Base-by-base conservation (phyloP, 2,113 vertebrate genomes). In the Panthera tigris region DNA sequence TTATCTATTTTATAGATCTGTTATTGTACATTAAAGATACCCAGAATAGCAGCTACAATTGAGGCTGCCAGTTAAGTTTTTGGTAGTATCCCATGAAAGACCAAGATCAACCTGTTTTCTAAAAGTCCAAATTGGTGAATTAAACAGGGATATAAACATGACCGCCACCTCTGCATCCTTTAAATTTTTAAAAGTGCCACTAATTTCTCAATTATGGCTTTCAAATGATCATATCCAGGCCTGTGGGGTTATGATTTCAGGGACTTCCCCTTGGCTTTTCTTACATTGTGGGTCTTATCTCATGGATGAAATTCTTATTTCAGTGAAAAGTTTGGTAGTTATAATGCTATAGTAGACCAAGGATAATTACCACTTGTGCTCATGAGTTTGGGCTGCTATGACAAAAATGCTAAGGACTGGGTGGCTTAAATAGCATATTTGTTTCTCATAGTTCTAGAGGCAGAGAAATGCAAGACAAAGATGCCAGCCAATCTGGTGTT, bases 1-100 rank as follows among this genome's bases (percentile, higher is more conserved):
- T 95, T 94, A 94, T 82, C 29, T 90, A 31, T 87, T 79, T 50
- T 79, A n/a, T 61, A 94, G 39, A 68, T 95, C 11, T 74, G 91
- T 90, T 66, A 78, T 86, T 90, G 23, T 45, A 78, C 52, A 74
- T 68, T 74, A 89, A 86, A 71, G 25, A 81, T 15, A 81, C 63
- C 31, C n/a, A 79, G 18, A 36, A 48, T 33, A 66, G 39, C 29
- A 90, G n/a, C 61, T 76, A 57, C 21, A 52, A 36, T n/a, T 76
- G 55, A 66, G 31, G 3, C 10, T 90, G 16, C 27, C 36, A 86
- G 7, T 79, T 78, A 90, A 74, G 12, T 18, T 10, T 73, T 29
- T 63, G 13, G 13, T 63, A 78, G 29, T 61, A 25, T 7, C 48
- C 21, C 12, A 29, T 63, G 6, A 50, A 65, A 86, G 15, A 23